Percentiles rank a stretch among this genome's conserved stretches.
phyloP scores from a whole-genome alignment of 2,888 invertebrate genomes.

The Eurytoma adleriae region DNA sequence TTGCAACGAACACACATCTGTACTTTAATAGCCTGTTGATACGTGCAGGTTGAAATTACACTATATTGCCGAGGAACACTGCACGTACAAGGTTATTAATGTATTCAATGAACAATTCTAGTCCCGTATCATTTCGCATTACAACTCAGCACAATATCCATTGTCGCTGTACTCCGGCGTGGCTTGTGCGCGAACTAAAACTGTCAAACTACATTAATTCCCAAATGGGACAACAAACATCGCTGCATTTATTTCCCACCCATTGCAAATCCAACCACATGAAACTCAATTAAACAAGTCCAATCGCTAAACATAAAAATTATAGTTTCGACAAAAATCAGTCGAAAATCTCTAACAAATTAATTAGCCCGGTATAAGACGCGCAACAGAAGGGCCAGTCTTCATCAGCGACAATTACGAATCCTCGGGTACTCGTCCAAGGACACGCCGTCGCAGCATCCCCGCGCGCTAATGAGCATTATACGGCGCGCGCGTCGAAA shows the following conservation, averaged over 20 bases:
- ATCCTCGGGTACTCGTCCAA: neutral
- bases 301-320: too few relatives aligned
- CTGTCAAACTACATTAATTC: neutral
- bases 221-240: neutral
- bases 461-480: slow-evolving; percentile 32
- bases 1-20: neutral
- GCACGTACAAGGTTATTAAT: slow-evolving; percentile 26
- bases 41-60: neutral
- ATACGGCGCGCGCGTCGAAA: slow-evolving; percentile 20
- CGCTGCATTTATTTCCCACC: too few relatives aligned
- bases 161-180: neutral
- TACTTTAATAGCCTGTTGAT: neutral
- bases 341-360: too few relatives aligned
- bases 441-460: slow-evolving; percentile 12
- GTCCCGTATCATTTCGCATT: neutral
- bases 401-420: neutral
- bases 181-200: neutral
- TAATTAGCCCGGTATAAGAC: too few relatives aligned
- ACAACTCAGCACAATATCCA: neutral
- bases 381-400: too few relatives aligned
- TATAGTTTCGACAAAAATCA: too few relatives aligned
- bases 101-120: slow-evolving; percentile 31
- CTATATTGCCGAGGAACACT: neutral
- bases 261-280: neutral
- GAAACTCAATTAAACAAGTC: neutral